phyloP scores from a whole-genome alignment of 2,113 vertebrate genomes.

The Fulica atra region DNA sequence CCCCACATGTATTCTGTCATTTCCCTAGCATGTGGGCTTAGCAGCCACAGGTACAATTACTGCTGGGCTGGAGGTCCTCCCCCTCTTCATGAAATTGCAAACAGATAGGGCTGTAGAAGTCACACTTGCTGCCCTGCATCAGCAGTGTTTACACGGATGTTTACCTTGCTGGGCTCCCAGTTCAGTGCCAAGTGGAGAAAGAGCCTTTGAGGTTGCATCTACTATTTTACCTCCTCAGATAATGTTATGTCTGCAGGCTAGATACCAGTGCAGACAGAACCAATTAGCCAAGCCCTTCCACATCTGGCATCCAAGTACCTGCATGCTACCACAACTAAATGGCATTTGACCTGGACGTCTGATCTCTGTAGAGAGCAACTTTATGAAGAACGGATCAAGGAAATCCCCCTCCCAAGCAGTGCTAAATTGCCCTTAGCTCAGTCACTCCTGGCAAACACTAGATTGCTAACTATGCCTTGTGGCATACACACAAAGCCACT shows the following conservation, averaged over 20 bases:
- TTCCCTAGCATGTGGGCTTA: accelerated
- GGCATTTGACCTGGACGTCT: slow-evolving; percentile 17
- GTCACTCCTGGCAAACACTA: neutral
- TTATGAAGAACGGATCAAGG: slow-evolving; percentile 12
- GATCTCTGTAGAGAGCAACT: neutral
- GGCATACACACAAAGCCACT: neutral
- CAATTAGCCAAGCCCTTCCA: slow-evolving; percentile 7
- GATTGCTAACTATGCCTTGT: neutral
- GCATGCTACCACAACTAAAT: neutral
- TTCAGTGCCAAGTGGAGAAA: neutral
- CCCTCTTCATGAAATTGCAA: neutral
- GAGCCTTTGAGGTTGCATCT: slow-evolving; percentile 18
- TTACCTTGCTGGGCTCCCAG: neutral
- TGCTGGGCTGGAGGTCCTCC: neutral
- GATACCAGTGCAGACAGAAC: neutral
- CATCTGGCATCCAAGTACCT: neutral
- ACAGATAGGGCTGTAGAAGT: neutral
- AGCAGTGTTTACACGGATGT: neutral
- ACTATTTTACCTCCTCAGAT: neutral
- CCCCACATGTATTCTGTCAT: neutral
- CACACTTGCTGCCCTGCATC: neutral
- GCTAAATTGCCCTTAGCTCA: neutral
- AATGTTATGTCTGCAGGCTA: slow-evolving; percentile 27
- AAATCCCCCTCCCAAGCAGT: neutral
- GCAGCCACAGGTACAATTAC: neutral